phyloP scores from a whole-genome alignment of 2,888 invertebrate species.

The Eulithis testata region DNA sequence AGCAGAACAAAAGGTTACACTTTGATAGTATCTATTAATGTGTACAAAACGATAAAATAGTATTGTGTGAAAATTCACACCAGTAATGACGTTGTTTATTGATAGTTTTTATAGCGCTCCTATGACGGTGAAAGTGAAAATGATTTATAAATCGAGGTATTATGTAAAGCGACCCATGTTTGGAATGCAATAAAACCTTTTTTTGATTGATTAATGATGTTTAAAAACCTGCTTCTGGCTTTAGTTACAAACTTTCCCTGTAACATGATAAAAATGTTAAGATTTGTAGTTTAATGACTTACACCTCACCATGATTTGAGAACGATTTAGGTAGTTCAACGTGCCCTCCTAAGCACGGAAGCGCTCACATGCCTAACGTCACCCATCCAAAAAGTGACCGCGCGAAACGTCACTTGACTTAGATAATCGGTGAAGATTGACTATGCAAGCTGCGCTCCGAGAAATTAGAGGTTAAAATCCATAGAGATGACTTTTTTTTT shows the following conservation, averaged over 20 bases:
- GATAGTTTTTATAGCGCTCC: slow-evolving; percentile 29
- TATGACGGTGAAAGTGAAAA: slow-evolving; percentile 41
- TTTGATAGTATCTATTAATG: slow-evolving; percentile 25
- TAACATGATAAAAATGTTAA: slow-evolving; percentile 24
- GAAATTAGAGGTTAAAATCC: too few relatives aligned
- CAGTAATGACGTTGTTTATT: slow-evolving; percentile 45
- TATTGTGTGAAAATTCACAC: slow-evolving; percentile 49
- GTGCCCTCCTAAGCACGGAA: too few relatives aligned
- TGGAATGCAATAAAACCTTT: slow-evolving; percentile 34
- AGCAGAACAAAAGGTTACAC: slow-evolving; percentile 48
- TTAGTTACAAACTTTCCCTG: slow-evolving; percentile 32
- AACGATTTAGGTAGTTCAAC: slow-evolving; percentile 14
- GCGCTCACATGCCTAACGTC: too few relatives aligned
- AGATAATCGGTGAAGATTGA: too few relatives aligned
- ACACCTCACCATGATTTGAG: slow-evolving; percentile 11
- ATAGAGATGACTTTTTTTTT: too few relatives aligned
- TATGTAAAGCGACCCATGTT: slow-evolving; percentile 38
- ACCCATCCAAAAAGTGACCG: too few relatives aligned
- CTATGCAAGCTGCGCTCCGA: too few relatives aligned
- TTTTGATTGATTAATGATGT: slow-evolving; percentile 36
- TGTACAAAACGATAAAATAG: slow-evolving; percentile 37
- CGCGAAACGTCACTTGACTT: too few relatives aligned
- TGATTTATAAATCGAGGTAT: slow-evolving; percentile 40
- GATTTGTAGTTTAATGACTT: slow-evolving; percentile 23
- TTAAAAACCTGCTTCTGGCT: slow-evolving; percentile 26